A percentile compares a stretch with the other conserved stretches of the same genome.
Conservation (phyloP, 2,113 vertebrate genomes). For the Hemiprocne comata region DNA sequence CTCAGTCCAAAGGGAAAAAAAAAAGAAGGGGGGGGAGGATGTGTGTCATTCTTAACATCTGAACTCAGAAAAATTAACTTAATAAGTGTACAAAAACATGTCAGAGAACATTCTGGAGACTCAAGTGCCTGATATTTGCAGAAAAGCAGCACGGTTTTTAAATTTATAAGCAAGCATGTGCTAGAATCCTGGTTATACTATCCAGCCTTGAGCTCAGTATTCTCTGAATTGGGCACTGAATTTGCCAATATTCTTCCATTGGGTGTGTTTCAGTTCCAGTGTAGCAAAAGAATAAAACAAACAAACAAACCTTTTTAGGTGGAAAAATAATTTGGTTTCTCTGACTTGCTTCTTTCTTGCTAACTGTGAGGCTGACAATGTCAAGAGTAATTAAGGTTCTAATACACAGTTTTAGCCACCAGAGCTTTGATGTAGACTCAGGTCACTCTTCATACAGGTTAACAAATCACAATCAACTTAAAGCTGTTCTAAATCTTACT, state of each 20-base stretch:
- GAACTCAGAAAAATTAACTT: background rate
- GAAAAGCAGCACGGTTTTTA: background rate
- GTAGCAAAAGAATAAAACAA: background rate
- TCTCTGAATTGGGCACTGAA: background rate
- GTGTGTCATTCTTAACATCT: background rate
- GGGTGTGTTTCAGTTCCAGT: background rate
- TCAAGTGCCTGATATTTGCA: background rate
- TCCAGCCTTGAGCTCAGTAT: background rate
- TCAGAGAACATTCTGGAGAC: background rate
- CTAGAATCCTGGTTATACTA: background rate
- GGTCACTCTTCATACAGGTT: background rate
- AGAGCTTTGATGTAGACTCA: background rate
- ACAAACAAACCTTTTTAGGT: background rate
- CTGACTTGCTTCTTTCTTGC: background rate
- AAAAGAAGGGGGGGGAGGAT: too few species aligned
- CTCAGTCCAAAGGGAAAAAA: background rate
- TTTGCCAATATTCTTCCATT: background rate
- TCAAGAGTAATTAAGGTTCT: background rate
- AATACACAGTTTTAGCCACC: background rate
- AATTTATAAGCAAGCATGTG: background rate
- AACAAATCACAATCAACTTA: background rate
- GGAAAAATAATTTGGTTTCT: background rate
- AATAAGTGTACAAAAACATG: background rate
- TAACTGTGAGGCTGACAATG: background rate
- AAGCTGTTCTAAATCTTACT: background rate